These are phyloP conservation scores for Pygoscelis adeliae DNA, from an alignment of 2,113 vertebrate genomes.

Conservation along the genomic window DNA sequence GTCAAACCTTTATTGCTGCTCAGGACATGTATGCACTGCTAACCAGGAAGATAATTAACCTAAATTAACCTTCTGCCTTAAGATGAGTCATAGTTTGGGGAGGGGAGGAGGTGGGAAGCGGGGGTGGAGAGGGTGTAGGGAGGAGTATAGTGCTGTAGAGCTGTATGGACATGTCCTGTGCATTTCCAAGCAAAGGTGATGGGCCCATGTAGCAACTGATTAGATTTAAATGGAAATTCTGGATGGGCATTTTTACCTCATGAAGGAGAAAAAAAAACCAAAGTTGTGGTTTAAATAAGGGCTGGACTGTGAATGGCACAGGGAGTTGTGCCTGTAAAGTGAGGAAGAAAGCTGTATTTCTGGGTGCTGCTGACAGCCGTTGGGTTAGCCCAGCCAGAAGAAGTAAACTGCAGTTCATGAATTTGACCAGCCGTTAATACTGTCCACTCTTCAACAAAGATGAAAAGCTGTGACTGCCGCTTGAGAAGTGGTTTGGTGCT, in stretches of 20 bases:
- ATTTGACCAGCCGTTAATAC: neutral
- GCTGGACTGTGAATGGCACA: neutral
- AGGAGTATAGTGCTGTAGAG: conserved; percentile 3
- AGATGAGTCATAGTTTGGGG: conserved; percentile 67
- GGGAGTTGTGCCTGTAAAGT: neutral
- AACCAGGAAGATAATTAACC: conserved; percentile 75
- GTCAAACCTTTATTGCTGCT: conserved; percentile 65
- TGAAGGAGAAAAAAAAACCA: neutral
- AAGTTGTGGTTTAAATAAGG: neutral
- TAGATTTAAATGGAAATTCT: conserved; percentile 26
- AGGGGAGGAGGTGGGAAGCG: neutral
- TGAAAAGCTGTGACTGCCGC: neutral
- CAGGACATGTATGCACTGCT: conserved; percentile 68
- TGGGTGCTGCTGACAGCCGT: neutral
- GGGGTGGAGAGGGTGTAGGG: conserved; percentile 57
- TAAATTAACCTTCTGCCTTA: conserved; percentile 72
- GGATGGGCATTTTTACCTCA: neutral
- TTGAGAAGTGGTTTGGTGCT: neutral
- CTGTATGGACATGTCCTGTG: conserved; percentile 27
- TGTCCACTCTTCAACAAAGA: neutral
- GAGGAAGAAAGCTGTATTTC: neutral
- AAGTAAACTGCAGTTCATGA: neutral
- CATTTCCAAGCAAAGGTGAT: conserved; percentile 9
- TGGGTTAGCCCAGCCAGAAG: neutral
- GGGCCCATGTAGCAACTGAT: neutral